Evolutionary conservation across 2,113 vertebrate species (phyloP), one percentile per base, ranked within the genome.

Genomic region (Hypocryptadius cinnamomeus): DNA sequence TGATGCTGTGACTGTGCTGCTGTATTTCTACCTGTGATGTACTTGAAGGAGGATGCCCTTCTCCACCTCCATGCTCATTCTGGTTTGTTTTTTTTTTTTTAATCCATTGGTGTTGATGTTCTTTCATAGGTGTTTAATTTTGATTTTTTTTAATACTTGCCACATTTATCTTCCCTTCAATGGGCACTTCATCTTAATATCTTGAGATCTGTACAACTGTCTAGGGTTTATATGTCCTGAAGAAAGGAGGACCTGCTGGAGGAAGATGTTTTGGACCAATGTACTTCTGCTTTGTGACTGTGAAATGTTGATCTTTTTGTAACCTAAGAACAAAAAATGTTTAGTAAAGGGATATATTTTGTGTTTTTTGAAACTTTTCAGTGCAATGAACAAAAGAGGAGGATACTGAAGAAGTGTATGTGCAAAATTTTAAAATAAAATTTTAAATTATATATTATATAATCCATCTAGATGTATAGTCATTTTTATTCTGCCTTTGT

Each of bases 241-340:
- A 94, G 91, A 94, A 89, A 84, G 69, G 89, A 91, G 47, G 88
- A 91, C 92, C 48, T 96, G 85, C 87, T 97, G 93, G 79, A 92
- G 88, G 90, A 87, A 92, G 85, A 79, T 92, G 81, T 93, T 97
- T 96, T 91, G 86, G 96, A 97, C 97, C 82, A 95, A 76, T 97
- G 97, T 97, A 97, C 80, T 95, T 97, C 95, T 94, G 95, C 96
- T 98, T 97, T 97, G 98, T 98, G 97, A 98, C 98, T 98, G 98
- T 99, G 98, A 98, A 97, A 97, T 96, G 96, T 97, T 97, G 96
- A 98, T 77, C 94, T 98, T 98, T 98, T 99, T 99, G 97, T 99
- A 98, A 97, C 96, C 95, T 65, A 84, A 95, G 97, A 98, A 94
- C 95, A 96, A 97, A 97, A 95, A 97, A 94, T 93, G 96, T 97